These are phyloP conservation scores for Sus scrofa DNA, from an alignment of 2,113 vertebrate species.

Conservation along the genomic window T2T-Sscrofa CM000814.6:45832501-45833000, in stretches of 20 bases:
- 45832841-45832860: background rate
- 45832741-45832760: background rate
- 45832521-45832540: no score
- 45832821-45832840: background rate
- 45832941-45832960: conserved; percentile 57
- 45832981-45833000: background rate
- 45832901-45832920: conserved; percentile 58
- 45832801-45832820: background rate
- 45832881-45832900: conserved; percentile 66
- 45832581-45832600: no score
- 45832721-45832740: background rate
- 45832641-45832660: background rate
- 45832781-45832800: background rate
- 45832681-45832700: background rate
- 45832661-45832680: background rate
- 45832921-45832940: conserved; percentile 57
- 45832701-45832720: background rate
- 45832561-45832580: no score
- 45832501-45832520: no score
- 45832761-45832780: background rate
- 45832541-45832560: no score
- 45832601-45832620: background rate
- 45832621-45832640: background rate
- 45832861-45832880: conserved; percentile 44
- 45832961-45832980: conserved; percentile 58